Conservation (phyloP, 2,888 invertebrate species). For the Papilio elwesi region DNA sequence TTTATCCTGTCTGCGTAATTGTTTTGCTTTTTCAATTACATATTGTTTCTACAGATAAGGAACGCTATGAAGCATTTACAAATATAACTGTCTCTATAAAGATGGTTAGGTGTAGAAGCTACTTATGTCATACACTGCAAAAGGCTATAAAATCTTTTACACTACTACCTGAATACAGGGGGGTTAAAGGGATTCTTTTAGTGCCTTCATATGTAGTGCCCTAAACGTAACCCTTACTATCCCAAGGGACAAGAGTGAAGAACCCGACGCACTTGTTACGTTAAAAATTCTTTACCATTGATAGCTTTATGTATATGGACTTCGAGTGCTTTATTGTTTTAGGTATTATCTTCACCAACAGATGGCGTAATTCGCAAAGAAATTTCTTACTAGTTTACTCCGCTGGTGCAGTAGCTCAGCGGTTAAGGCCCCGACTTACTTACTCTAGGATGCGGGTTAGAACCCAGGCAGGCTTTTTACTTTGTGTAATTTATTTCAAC, state of each 20-base stretch:
- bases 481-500: too few species aligned
- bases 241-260: conserved; percentile 14
- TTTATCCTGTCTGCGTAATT: neutral
- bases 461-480: too few species aligned
- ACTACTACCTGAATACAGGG: neutral
- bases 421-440: too few species aligned
- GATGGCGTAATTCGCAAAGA: neutral
- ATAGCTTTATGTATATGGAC: neutral
- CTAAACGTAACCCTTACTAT: conserved; percentile 4
- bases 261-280: neutral
- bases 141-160: conserved; percentile 13
- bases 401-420: too few species aligned
- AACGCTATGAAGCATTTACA: neutral
- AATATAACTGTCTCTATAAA: too few species aligned
- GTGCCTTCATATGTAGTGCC: neutral
- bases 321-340: too few species aligned
- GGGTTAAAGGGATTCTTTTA: neutral
- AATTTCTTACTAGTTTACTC: neutral
- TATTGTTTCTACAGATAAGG: neutral
- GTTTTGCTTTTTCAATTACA: conserved; percentile 7
- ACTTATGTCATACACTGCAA: neutral
- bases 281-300: neutral
- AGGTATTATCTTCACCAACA: neutral
- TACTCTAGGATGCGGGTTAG: too few species aligned
- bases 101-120: too few species aligned